Evolutionary conservation across 2,113 vertebrate species (phyloP), one percentile per base, ranked within the genome.

Genomic region (Ceuthmochares aereus): DNA sequence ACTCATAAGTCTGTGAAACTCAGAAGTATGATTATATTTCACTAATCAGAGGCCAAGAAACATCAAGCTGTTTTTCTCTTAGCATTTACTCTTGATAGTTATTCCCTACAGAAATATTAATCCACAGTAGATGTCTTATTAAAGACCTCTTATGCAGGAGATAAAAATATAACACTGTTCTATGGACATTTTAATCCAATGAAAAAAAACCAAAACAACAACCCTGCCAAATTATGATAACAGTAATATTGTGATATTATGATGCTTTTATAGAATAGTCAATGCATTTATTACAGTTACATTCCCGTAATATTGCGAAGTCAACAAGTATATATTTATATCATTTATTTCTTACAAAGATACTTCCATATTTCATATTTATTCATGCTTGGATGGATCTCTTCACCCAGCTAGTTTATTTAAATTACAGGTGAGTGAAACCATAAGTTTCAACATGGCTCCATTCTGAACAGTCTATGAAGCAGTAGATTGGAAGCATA

Each of bases 371-470:
- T 94, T 96, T 94, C 42, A 67, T 95, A 89, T 95, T 95, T 93
- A 94, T 86, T 94, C 86, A 91, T 93, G 17, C 34, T 93, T n/a
- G 60, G 43, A 90, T 89, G 68, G 87, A 54, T 84, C 27, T 96
- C 51, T 96, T 85, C 59, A 95, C 4, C 26, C 64, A 84, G 25
- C 25, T 84, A 95, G 42, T 95, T 94, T 95, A 91, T 95, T 96
- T 82, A 97, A 97, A 96, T 95, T 97, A 67, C 42, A 91, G 42
- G 34, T 94, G 82, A 94, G 40, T 78, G 70, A 96, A 97, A 85
- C 73, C 75, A 91, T 94, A 92, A 95, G 97, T 97, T 96, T 96
- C 83, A 95, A 89, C 67, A 75, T 81, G 63, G 9, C 51, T 97
- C 59, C 29, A 56, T 90, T 94, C 86, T 94, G 80, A 94, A 81